These are phyloP conservation scores for Tachycineta bicolor DNA, from an alignment of 2,113 vertebrate genomes.

Conservation along the genomic window DNA sequence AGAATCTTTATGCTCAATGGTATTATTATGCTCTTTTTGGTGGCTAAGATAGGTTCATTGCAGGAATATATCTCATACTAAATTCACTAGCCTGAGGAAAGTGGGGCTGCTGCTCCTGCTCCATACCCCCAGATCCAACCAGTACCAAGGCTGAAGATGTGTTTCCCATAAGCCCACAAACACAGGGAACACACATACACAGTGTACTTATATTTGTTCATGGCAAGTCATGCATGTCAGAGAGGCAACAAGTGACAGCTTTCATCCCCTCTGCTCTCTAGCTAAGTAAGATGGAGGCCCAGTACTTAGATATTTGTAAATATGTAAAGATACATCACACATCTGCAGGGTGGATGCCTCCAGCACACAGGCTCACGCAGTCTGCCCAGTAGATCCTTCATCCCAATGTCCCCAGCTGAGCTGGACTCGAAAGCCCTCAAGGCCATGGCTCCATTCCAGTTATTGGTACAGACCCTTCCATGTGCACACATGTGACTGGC, in stretches of 20 bases:
- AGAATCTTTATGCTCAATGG: not conserved
- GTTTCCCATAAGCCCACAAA: not conserved
- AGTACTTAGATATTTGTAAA: fast-evolving
- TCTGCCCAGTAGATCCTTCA: not conserved
- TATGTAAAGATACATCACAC: not conserved
- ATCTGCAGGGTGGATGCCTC: not conserved
- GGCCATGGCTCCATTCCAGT: fast-evolving
- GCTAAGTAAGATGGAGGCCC: not conserved
- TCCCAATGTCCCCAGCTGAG: not conserved
- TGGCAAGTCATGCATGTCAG: not conserved
- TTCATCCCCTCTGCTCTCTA: not conserved
- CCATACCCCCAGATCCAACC: not conserved
- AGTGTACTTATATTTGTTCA: fast-evolving
- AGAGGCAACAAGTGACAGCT: fast-evolving
- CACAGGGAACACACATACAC: not conserved
- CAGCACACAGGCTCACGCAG: not conserved
- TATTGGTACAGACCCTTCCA: not conserved
- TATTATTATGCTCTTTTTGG: not conserved
- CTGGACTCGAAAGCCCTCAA: not conserved
- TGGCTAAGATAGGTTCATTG: not conserved
- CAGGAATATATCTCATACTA: not conserved
- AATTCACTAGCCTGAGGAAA: not conserved
- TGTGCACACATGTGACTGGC: fast-evolving
- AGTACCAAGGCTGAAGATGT: not conserved
- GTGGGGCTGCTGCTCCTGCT: not conserved